Conservation (phyloP, 2,888 invertebrate genomes). For the Platycheirus rosarum region DNA sequence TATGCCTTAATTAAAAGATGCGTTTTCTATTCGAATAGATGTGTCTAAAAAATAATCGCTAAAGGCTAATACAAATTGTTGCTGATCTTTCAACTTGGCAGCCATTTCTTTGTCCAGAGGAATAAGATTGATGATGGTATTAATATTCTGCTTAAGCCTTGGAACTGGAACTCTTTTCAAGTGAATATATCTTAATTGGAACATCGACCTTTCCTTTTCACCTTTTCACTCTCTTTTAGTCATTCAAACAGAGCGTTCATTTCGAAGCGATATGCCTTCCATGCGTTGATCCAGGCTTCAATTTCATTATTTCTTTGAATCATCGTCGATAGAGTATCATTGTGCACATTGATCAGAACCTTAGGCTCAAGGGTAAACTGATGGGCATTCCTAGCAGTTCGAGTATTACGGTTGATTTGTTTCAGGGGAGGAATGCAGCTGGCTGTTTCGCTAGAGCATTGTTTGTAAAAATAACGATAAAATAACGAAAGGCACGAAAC, state of each 20-base stretch:
- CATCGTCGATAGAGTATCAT: constrained; percentile 90
- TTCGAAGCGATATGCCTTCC: constrained; percentile 90
- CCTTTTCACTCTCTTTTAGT: constrained; percentile 91
- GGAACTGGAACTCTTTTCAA: constrained; percentile 89
- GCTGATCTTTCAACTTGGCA: constrained; percentile 86
- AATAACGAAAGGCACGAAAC: no score
- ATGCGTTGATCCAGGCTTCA: constrained; percentile 87
- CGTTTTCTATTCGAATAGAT: constrained; percentile 91
- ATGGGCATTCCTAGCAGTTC: constrained; percentile 84
- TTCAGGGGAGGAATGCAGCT: no score
- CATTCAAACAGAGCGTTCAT: constrained; percentile 89
- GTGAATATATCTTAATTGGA: constrained; percentile 92
- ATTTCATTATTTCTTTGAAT: constrained; percentile 91
- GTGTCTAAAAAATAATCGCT: constrained; percentile 91
- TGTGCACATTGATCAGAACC: constrained; percentile 90
- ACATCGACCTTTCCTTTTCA: constrained; percentile 89
- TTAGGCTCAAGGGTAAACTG: no score
- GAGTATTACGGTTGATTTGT: no score
- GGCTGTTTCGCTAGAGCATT: no score
- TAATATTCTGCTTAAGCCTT: constrained; percentile 87
- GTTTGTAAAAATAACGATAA: no score
- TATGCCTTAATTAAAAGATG: constrained; percentile 89
- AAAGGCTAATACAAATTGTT: constrained; percentile 86
- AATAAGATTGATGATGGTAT: constrained; percentile 87
- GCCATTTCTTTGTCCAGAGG: constrained; percentile 87